Base-by-base conservation (phyloP, 2,888 invertebrate genomes). In the Mimumesa dahlbomi region DNA sequence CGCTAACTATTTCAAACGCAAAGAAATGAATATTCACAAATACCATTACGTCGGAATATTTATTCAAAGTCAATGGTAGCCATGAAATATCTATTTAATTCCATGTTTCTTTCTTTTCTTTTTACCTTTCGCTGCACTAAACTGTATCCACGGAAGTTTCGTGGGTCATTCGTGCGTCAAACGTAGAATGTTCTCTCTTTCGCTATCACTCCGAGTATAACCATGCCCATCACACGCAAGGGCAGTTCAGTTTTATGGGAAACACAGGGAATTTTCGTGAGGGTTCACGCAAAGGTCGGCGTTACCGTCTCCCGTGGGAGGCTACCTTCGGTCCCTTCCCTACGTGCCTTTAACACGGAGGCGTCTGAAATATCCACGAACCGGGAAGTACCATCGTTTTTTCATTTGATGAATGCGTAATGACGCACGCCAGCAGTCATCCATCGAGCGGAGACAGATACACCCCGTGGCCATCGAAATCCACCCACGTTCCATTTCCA, bases 331-430 rank as follows among this genome's bases (percentile, higher is more conserved):
- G 38, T 16, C 62, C 42, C 58, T 66, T 58, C 50, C 45, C 59
- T 38, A 57, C 50, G 50, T 50, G 58, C 64, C 58, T 70, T 63
- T 53, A 64, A 61, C 74, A 49, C 71, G 67, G 63, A 49, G n/a
- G 31, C 59, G 42, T 54, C 64, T 80, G 49, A 77, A 79, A 79
- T 79, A 79, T 81, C 80, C 71, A 80, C 68, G 63, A 80, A 45
- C 62, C 46, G 40, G 54, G 61, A 57, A 49, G 48, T 58, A 46
- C 45, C 62, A 62, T 62, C 68, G 49, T 74, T 69, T 75, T 72
- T 66, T 75, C 75, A 69, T 65, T 68, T 59, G 67, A 79, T 75
- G 77, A 80, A 79, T 79, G 75, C 80, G 61, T 80, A 77, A 79
- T 77, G 67, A 77, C 52, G 50, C 50, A 29, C 46, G 36, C 48